Evolutionary conservation across 2,113 vertebrate genomes (phyloP).

Genomic region (Megaceryle torquata): DNA sequence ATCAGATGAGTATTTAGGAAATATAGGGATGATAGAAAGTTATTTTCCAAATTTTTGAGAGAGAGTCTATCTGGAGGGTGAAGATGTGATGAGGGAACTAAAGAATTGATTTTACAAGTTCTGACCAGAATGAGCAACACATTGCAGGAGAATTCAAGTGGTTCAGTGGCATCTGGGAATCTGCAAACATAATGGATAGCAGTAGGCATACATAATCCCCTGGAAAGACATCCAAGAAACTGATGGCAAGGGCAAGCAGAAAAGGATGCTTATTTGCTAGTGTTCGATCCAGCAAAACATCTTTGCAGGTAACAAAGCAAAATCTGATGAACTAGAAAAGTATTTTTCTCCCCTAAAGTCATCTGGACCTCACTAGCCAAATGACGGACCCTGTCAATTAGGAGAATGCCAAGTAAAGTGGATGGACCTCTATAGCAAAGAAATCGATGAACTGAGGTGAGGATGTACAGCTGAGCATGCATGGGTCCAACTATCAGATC

Average conservation of each 20-base stretch:
- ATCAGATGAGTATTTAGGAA: background rate
- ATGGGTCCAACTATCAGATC: background rate
- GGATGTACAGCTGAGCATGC: background rate
- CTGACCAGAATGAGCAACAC: background rate
- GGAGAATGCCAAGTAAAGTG: background rate
- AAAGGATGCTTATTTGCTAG: background rate
- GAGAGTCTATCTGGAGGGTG: background rate
- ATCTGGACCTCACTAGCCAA: background rate
- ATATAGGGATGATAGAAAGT: background rate
- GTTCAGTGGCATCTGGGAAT: constrained; percentile 38
- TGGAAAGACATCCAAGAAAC: constrained; percentile 46
- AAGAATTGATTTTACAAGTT: background rate
- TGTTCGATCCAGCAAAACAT: background rate
- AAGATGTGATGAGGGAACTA: background rate
- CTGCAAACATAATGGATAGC: constrained; percentile 44
- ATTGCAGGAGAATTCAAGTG: constrained; percentile 6
- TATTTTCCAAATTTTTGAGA: background rate
- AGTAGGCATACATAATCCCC: constrained; percentile 39
- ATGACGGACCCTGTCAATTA: background rate
- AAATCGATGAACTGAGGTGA: background rate
- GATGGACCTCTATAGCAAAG: background rate
- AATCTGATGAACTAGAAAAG: background rate
- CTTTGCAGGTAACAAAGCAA: background rate
- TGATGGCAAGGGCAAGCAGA: background rate
- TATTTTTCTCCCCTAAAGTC: constrained; percentile 14